Evolutionary conservation across 2,888 invertebrate genomes (phyloP).

Genomic region (Rhagophthalmus giganteus): DNA sequence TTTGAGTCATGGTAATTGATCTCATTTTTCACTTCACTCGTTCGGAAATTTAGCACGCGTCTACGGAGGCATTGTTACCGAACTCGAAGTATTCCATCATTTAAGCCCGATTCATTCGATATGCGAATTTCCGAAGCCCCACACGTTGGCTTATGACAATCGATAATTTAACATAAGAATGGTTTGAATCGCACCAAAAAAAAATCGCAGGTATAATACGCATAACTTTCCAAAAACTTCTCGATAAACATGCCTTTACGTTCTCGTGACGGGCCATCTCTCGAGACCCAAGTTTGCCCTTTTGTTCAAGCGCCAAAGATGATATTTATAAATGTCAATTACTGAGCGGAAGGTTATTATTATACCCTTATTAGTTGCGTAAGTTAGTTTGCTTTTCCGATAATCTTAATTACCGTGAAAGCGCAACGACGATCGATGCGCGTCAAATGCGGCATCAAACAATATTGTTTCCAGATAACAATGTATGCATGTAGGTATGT

Average conservation of each 20-base stretch:
- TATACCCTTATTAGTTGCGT: no score
- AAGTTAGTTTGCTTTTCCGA: no score
- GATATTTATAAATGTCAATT: conserved; percentile 12
- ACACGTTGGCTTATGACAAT: background rate
- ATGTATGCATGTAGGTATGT: no score
- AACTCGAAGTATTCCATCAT: conserved; percentile 5
- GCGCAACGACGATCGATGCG: no score
- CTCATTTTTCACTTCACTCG: conserved; percentile 33
- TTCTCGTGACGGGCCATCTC: background rate
- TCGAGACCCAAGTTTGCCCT: conserved; percentile 4
- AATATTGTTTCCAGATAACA: no score
- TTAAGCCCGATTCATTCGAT: conserved; percentile 1
- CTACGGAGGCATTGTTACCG: conserved; percentile 26
- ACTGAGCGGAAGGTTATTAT: conserved; percentile 7
- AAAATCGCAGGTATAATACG: background rate
- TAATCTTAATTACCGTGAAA: no score
- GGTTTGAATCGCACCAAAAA: background rate
- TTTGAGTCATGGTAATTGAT: conserved; percentile 32
- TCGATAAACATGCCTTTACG: background rate
- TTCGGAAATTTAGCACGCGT: conserved; percentile 28
- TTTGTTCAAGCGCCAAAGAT: background rate
- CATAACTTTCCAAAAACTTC: background rate
- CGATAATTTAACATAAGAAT: background rate
- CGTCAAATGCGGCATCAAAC: no score
- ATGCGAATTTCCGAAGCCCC: conserved; percentile 1